Evolutionary conservation across 2,797 vertebrate species (phyloP), one percentile per base, ranked within the genome.

Genomic region (Ptychobarbus kaznakovi): DNA sequence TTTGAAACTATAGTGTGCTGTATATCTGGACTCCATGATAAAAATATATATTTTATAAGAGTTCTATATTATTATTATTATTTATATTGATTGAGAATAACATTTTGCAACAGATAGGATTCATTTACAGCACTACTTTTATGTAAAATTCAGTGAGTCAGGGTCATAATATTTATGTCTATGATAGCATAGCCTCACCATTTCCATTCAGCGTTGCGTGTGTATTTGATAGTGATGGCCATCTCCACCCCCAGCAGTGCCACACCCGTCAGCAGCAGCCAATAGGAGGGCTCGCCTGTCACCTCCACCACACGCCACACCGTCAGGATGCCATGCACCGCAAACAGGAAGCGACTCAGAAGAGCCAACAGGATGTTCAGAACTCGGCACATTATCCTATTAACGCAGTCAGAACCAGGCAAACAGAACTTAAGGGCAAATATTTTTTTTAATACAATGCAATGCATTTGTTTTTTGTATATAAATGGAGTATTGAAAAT

Each of bases 161-260:
- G 49, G 15, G 16, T 44, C 7, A 42, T 35, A 32, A 28, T 56
- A 76, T 76, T 28, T n/a, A 13, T 35, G 6, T 46, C 3, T 8
- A 13, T 46, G 2, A 20, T 16, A 81, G 11, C 18, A 61, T 51
- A 16, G 56, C 7, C 22, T 93, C 93, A 96, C 95, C 95, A 96
- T 95, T 95, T 95, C 95, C 95, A 96, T 90, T 96, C 95, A 2
- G 93, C 95, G 0, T 95, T 93, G 25, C 65, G 90, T 65, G 94
- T 95, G 87, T 89, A 92, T 91, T 91, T 93, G 38, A 96, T 89
- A 13, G 95, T 96, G 88, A 95, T 72, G 0, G 91, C 91, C 94
- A 95, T 94, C 90, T 96, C 95, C 79, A 95, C 89, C 0, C 92
- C 93, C 68, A 96, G 89, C 72, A 96, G 91, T 63, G 93, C 90